These are phyloP conservation scores for Megalurothrips usitatus DNA, from an alignment of 2,888 invertebrate species.

Conservation along the genomic window DNA sequence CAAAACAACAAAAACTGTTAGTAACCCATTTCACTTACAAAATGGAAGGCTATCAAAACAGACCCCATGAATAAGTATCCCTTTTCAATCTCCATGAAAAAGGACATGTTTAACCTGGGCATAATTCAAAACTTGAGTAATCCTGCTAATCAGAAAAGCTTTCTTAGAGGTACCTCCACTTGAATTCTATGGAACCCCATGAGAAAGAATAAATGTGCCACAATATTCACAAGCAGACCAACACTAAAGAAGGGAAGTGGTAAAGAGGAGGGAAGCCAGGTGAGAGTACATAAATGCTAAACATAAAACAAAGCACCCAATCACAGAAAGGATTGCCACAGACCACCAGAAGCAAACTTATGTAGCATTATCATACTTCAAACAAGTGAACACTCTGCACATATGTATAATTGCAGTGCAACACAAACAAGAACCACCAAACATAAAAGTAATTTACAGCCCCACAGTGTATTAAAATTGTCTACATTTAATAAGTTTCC, in stretches of 20 bases:
- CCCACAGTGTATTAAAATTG: neutral
- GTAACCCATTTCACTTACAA: neutral
- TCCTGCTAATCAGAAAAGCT: neutral
- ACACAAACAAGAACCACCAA: neutral
- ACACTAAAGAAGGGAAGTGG: neutral
- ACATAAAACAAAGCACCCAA: conserved; percentile 1
- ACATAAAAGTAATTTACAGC: neutral
- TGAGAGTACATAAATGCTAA: neutral
- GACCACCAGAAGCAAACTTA: neutral
- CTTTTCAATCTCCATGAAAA: neutral
- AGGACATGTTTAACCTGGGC: neutral
- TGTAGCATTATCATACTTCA: no score
- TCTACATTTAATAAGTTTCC: neutral
- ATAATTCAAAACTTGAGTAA: neutral
- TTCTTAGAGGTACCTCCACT: no score
- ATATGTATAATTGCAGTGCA: neutral
- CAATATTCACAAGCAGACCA: neutral
- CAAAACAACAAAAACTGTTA: conserved; percentile 24
- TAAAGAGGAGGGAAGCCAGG: neutral
- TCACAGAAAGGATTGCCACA: neutral
- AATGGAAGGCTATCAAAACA: neutral
- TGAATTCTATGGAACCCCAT: no score
- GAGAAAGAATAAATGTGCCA: no score
- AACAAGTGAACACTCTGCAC: no score
- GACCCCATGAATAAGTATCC: neutral